Percentiles rank a stretch among this genome's conserved stretches.
phyloP scores from a whole-genome alignment of 64 coral and sea anemone species.

The Stylophora pistillata region DNA sequence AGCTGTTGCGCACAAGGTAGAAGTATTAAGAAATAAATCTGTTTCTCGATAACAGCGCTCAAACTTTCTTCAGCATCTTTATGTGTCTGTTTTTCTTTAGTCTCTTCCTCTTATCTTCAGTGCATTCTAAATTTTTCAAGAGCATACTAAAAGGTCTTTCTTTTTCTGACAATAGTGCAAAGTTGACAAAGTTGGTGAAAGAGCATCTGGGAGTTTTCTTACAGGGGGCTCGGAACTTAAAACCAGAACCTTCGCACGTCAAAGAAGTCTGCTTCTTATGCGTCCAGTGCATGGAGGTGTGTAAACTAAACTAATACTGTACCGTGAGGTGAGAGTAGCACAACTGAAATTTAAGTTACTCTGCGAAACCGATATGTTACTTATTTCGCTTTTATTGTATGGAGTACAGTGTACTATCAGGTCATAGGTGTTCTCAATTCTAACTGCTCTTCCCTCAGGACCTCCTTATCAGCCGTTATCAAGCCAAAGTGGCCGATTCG shows the following conservation, averaged over 20 bases:
- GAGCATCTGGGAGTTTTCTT: conserved; percentile 59
- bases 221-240: conserved; percentile 33
- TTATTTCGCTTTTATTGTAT: not conserved
- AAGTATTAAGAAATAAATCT: too few relatives aligned
- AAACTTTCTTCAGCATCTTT: too few relatives aligned
- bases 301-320: not conserved
- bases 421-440: not conserved
- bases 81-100: too few relatives aligned
- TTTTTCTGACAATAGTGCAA: too few relatives aligned
- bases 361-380: not conserved
- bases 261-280: conserved; percentile 82
- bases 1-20: conserved; percentile 68
- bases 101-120: too few relatives aligned
- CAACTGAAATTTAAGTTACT: not conserved
- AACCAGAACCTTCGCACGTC: conserved; percentile 14
- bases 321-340: not conserved
- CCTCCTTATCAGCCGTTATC: conserved; percentile 33
- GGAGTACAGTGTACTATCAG: not conserved
- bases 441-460: not conserved
- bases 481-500: conserved; percentile 2
- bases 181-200: conserved; percentile 22
- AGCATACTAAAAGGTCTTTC: too few relatives aligned
- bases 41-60: too few relatives aligned
- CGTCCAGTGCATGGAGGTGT: conserved; percentile 91
- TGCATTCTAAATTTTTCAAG: too few relatives aligned